Base-by-base conservation (phyloP, 30 jellyfish, hydroid and myxozoan species). In the Catostylus mosaicus region DNA sequence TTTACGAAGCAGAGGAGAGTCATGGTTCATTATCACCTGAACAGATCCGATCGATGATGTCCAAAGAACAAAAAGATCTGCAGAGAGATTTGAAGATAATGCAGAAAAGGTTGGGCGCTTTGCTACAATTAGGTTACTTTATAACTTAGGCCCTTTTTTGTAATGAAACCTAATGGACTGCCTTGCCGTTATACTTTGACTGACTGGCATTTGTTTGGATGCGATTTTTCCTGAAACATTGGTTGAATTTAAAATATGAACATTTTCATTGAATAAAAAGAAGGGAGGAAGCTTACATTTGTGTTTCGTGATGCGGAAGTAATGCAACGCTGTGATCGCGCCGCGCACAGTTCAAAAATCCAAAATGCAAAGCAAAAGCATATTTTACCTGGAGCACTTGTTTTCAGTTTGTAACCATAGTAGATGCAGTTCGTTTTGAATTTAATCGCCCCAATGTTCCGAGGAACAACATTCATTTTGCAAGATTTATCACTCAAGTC, bases 1-100 rank as follows among this genome's bases (percentile, higher is more conserved):
- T 38, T 40, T 65, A 47, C 62, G 81, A 48, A 7, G 57, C 9
- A 27, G 72, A 73, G 7, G 88, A 40, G 23, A 26, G 33, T 3
- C 65, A 30, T 12, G 92, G 80, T 2, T 82, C 92, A 24, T 51
- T 86, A 4, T 60, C 85, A 33, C 96, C 96, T 19, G 90, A 76
- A 37, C 88, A 74, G 35, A 72, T 86, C 31, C 71, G 88, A 76
- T 56, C 75, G 27, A 67, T 75, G 89, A 75, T 72, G 96, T 86
- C 96, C 1, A 86, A 66, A 68, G 96, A 86, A 35, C 88, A 72
- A 46, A 75, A 86, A 56, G 89, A 76, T 6, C 67, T 86, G 72
- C 87, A 86, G 40, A 86, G 86, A 66, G 96, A 86, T 66, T 86
- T 86, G 27, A 86, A 86, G 51, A 72, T 86, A 20, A 75, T 75